These are phyloP conservation scores for Drosophila funebris DNA, from an alignment of 1,140 invertebrate species.

Conservation along the genomic window DNA sequence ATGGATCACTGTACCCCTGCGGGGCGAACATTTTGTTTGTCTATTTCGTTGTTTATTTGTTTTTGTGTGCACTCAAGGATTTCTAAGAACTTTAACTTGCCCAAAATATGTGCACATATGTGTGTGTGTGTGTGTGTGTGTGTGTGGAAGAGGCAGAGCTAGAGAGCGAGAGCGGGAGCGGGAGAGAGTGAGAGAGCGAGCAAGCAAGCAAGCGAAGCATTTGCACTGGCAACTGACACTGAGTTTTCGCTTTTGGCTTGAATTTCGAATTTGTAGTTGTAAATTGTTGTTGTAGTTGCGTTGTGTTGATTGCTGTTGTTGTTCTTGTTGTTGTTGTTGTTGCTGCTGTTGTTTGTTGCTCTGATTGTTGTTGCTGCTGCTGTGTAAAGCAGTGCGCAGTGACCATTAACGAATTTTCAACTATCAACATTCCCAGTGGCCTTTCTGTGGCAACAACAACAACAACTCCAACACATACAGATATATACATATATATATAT, in stretches of 20 bases:
- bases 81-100: slow-evolving; percentile 81
- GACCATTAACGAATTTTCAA: slow-evolving; percentile 82
- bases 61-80: slow-evolving; percentile 82
- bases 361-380: slow-evolving; percentile 21
- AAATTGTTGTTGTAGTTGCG: neutral
- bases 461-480: slow-evolving; percentile 40
- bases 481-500: neutral
- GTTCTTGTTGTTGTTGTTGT: neutral
- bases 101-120: slow-evolving; percentile 64
- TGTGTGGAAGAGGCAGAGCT: neutral
- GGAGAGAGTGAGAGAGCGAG: neutral
- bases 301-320: neutral
- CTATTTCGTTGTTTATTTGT: slow-evolving; percentile 82
- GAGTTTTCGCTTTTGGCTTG: slow-evolving; percentile 5
- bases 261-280: slow-evolving; percentile 15
- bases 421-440: slow-evolving; percentile 66
- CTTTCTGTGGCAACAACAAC: neutral
- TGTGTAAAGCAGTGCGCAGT: slow-evolving; percentile 58
- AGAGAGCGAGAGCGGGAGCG: neutral
- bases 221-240: slow-evolving; percentile 14
- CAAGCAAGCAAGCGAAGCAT: neutral
- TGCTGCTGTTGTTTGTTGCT: slow-evolving; percentile 25
- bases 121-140: too few species aligned
- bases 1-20: too few species aligned
- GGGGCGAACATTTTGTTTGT: slow-evolving; percentile 64